Evolutionary conservation across 2,888 invertebrate species (phyloP), one percentile per base, ranked within the genome.

Genomic region (Leucania comma): DNA sequence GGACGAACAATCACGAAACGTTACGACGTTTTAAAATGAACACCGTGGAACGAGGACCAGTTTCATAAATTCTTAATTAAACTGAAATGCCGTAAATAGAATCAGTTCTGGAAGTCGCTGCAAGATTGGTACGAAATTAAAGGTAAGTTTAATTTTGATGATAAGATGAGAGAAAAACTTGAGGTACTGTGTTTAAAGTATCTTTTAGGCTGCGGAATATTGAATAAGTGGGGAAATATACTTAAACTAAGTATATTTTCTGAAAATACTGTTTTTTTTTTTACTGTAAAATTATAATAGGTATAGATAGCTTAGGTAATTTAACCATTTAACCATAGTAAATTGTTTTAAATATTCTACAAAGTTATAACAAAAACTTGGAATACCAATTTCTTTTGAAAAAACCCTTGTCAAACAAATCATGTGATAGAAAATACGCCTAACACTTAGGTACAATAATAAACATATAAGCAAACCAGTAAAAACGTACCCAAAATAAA

Each of bases 1-100:
- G 69, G 63, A 63, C 63, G 83, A 83, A 83, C 83, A 83, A 84
- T 84, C 80, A 77, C 67, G 62, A 59, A 73, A 80, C 59, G 83
- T 77, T 77, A 75, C 72, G 72, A 50, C 75, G 65, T 77, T 84
- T 83, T 72, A 82, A 82, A 84, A 82, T 72, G 83, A 83, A 74
- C 80, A 66, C 72, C 68, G 72, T 69, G 26, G 42, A 79, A 72
- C 70, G 74, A 67, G 63, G 78, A 79, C 78, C 70, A 84, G 50
- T 84, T 83, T 84, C 80, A 84, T 83, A 84, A 83, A 83, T 82
- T 82, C 75, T 82, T 84, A 80, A 83, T 84, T 77, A 77, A 72
- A 77, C 62, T 80, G 68, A 77, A 82, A 71, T 73, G 48, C 46
- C 61, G 67, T 75, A 80, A 78, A 80, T 82, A 82, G 60, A 84